Evolutionary conservation across 2,888 invertebrate genomes (phyloP), one percentile per base, ranked within the genome.

Genomic region (Carabus problematicus): DNA sequence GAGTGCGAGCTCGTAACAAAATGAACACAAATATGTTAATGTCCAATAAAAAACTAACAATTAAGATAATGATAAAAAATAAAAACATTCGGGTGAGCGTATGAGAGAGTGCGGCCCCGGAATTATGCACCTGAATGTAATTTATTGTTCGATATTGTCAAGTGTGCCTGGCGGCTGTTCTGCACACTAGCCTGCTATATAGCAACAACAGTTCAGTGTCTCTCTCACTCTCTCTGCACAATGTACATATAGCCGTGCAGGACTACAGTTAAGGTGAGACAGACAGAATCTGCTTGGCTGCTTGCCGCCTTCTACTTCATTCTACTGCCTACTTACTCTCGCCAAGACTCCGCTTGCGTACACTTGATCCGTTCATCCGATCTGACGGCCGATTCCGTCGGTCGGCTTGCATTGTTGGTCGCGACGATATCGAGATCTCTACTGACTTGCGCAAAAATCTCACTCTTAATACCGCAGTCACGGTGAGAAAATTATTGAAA

Each of bases 51-150:
- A 78, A 77, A 77, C 77, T 76, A 78, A 77, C 78, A 79, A 79
- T 79, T 80, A 79, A 79, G 80, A 80, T 80, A 79, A 80, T 79
- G 77, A 76, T 75, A 75, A 77, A 75, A 80, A 78, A 78, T 78
- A 77, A 78, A 76, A 76, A 76, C 77, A 77, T 77, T 74, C 73
- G 77, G 75, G 74, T 75, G 73, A 73, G 54, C 11, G 29, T 16
- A 16, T 14, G 11, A 47, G 47, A 12, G 47, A 47, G 12, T 42
- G 59, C 61, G n/a, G 59, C 39, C 45, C 69, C 14, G 60, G 64
- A 71, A 70, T 70, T 71, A 71, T 71, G 71, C 75, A 73, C 72
- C 66, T 72, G 71, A 71, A 70, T 71, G 75, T 77, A 76, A 79
- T 80, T 79, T 79, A 80, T 80, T 75, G 79, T 73, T 73, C 73